phyloP scores from a whole-genome alignment of 2,113 vertebrate genomes.

The Crypturellus undulatus region DNA sequence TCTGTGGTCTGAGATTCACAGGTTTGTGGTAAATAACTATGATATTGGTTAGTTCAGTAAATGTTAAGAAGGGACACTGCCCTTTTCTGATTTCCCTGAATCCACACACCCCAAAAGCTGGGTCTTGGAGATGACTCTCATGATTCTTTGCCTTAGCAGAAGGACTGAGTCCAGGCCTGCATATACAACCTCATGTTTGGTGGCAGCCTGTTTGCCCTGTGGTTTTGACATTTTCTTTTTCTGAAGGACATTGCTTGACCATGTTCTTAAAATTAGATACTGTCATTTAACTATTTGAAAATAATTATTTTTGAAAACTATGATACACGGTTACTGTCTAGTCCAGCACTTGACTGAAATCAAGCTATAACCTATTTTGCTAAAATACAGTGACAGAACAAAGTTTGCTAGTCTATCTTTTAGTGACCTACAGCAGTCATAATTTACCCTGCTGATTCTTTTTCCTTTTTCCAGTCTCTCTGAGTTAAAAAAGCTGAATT shows the following conservation, averaged over 20 bases:
- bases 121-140: background rate
- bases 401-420: background rate
- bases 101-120: background rate
- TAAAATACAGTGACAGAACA: background rate
- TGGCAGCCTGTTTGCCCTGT: background rate
- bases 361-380: background rate
- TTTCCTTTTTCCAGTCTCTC: background rate
- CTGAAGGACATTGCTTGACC: background rate
- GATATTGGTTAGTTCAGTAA: background rate
- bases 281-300: slow-evolving; percentile 6
- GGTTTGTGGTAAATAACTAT: background rate
- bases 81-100: background rate
- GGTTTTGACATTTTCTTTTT: background rate
- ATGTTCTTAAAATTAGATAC: background rate
- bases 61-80: background rate
- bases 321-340: background rate
- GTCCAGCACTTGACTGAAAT: background rate
- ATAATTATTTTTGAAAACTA: background rate
- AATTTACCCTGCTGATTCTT: background rate
- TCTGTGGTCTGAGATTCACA: background rate
- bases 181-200: background rate
- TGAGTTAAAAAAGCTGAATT: background rate
- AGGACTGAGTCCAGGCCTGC: background rate
- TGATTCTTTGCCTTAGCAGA: background rate
- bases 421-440: background rate